Evolutionary conservation across 2,888 invertebrate genomes (phyloP), one percentile per base, ranked within the genome.

Genomic region (Therioaphis trifolii): DNA sequence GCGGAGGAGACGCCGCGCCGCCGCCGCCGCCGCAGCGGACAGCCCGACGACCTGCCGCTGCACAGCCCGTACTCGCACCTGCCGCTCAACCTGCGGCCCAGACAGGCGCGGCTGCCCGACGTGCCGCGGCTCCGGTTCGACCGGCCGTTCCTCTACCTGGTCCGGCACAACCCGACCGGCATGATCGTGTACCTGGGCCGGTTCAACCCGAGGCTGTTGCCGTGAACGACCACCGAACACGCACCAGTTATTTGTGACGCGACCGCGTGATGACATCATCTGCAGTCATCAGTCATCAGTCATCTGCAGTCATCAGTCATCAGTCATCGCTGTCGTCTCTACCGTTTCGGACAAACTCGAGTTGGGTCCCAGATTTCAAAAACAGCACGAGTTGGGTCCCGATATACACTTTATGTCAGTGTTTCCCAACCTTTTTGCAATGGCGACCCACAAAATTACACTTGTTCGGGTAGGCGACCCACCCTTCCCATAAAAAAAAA

Each of bases 101-200:
- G 94, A 86, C 94, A 94, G 87, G 93, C 86, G 27, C 49, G 88
- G 46, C 52, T 87, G 24, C 87, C 87, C 14, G 92, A 94, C 75
- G 90, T 91, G 24, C 94, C 94, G 7, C 91, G 95, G 88, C 90
- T 96, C 87, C 92, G 94, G 87, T 94, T 95, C 88, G 96, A 96
- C 87, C 91, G 95, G 87, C 96, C 96, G 0, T 96, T 96, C 91
- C 90, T 96, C 40, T 96, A 94, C 89, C 94, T 95, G 87, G 94
- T 96, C 18, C 91, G 96, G 87, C 96, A 96, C 89, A 96, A 96
- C 89, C 96, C 96, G 1, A 94, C 96, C n/a, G 96, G 96, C 85
- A 92, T 96, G 90, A 94, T 96, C 87, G 90, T 96, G 77, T 95
- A 95, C 88, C 94, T 95, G 91, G 96, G 96, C 63, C 91, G 96